Evolutionary conservation across 2,888 invertebrate species (phyloP).

Genomic region (Odiellus spinosus): DNA sequence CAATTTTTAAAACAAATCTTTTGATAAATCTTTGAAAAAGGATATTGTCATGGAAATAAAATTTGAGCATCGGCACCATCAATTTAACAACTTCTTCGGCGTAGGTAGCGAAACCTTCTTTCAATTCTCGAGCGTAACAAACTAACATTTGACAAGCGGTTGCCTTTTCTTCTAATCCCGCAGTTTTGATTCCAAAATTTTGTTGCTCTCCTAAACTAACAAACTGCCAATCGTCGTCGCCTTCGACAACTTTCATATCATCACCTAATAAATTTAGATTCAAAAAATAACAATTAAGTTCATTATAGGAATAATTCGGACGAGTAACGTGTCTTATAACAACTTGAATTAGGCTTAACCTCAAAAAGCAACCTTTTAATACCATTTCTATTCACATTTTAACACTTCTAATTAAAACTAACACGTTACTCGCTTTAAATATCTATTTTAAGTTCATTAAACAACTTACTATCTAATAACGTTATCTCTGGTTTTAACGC

Average conservation of each 20-base stretch:
- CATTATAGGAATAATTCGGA: too few species aligned
- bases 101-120: constrained; percentile 60
- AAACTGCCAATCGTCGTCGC: constrained; percentile 84
- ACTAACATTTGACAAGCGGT: constrained; percentile 93
- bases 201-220: constrained; percentile 85
- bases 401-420: too few species aligned
- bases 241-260: constrained; percentile 53
- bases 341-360: not conserved
- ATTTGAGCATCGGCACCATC: constrained; percentile 78
- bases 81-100: constrained; percentile 65
- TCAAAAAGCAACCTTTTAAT: too few species aligned
- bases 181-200: constrained; percentile 84
- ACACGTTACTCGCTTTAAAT: not conserved
- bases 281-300: too few species aligned
- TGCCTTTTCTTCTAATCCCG: constrained; percentile 86
- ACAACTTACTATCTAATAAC: constrained; percentile 56
- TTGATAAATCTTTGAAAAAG: constrained; percentile 6
- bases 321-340: not conserved
- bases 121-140: constrained; percentile 81
- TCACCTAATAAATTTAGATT: constrained; percentile 27
- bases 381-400: too few species aligned
- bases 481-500: constrained; percentile 87
- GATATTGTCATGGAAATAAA: constrained; percentile 68
- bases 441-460: constrained; percentile 1
- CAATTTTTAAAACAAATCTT: too few species aligned